A percentile compares a stretch with the other conserved stretches of the same genome.
These are phyloP conservation scores for Aphidius gifuensis DNA, from an alignment of 1,140 invertebrate species.

Conservation along the genomic window DNA sequence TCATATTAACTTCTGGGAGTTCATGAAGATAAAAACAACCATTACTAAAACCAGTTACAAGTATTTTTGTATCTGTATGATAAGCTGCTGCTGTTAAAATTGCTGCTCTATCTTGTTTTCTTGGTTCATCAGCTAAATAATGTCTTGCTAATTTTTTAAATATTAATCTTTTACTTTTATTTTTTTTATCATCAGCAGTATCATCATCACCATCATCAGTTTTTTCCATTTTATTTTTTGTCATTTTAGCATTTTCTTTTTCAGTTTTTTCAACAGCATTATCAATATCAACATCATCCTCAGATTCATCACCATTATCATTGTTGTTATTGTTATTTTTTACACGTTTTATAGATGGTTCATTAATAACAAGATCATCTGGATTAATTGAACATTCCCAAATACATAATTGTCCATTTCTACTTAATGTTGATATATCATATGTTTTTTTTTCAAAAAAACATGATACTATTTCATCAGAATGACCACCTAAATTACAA, in stretches of 20 bases:
- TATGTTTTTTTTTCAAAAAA: constrained; percentile 87
- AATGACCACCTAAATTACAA: constrained; percentile 75
- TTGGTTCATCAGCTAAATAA: constrained; percentile 69
- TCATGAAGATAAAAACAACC: constrained; percentile 89
- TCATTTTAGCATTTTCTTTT: constrained; percentile 31
- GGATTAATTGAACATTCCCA: constrained; percentile 82
- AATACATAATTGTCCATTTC: constrained; percentile 71
- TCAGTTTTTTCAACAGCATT: constrained; percentile 43
- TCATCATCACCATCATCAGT: constrained; percentile 23
- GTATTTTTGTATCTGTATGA: constrained; percentile 72
- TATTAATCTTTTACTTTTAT: constrained; percentile 56
- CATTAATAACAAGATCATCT: constrained; percentile 59
- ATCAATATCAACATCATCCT: constrained; percentile 50
- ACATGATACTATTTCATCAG: constrained; percentile 74
- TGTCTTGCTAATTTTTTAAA: constrained; percentile 70
- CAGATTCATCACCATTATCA: constrained; percentile 49
- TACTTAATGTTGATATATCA: constrained; percentile 74
- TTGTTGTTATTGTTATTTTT: constrained; percentile 47
- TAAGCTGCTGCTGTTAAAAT: constrained; percentile 75
- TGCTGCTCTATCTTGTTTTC: constrained; percentile 61
- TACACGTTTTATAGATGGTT: constrained; percentile 53
- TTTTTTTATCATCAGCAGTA: constrained; percentile 22
- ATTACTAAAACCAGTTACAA: constrained; percentile 71
- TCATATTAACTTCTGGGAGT: constrained; percentile 86
- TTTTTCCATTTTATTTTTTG: constrained; percentile 1